Percentiles rank a stretch among this genome's conserved stretches.
Conservation (phyloP, 2,113 vertebrate species). For the Gopherus evgoodei region DNA sequence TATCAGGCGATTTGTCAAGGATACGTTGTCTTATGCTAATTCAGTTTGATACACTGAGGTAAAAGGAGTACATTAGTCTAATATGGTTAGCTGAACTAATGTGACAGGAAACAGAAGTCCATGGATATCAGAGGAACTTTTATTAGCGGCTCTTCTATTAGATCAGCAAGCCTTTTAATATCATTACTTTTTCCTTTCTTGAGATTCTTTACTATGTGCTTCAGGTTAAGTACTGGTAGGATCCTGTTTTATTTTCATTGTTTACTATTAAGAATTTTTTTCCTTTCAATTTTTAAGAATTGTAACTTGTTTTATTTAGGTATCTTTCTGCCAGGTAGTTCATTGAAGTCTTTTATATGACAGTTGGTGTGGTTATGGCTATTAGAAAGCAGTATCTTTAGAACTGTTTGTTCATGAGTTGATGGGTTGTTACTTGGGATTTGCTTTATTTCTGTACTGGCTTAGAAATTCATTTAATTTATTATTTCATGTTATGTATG, state of each 20-base stretch:
- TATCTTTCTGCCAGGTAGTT: constrained; percentile 5
- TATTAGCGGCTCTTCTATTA: constrained; percentile 58
- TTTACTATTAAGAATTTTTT: background rate
- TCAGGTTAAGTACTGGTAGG: background rate
- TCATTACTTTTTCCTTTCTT: background rate
- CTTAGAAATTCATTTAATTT: background rate
- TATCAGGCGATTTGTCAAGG: constrained; percentile 23
- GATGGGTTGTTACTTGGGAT: background rate
- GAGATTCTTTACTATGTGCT: background rate
- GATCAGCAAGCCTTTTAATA: constrained; percentile 48
- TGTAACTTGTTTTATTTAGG: background rate
- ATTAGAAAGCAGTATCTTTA: background rate
- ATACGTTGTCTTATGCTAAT: constrained; percentile 66
- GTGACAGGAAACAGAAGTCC: constrained; percentile 58
- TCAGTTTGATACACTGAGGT: constrained; percentile 13
- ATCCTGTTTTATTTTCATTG: background rate
- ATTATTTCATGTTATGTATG: background rate
- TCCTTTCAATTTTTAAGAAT: constrained; percentile 9
- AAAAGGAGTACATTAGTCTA: constrained; percentile 60
- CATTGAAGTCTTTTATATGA: background rate
- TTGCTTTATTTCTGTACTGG: background rate
- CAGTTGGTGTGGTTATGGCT: background rate
- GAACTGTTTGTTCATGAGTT: constrained; percentile 2
- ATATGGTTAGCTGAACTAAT: constrained; percentile 50
- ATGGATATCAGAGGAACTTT: constrained; percentile 63